Evolutionary conservation across 2,888 invertebrate genomes (phyloP).

Genomic region (Bembecia ichneumoniformis): DNA sequence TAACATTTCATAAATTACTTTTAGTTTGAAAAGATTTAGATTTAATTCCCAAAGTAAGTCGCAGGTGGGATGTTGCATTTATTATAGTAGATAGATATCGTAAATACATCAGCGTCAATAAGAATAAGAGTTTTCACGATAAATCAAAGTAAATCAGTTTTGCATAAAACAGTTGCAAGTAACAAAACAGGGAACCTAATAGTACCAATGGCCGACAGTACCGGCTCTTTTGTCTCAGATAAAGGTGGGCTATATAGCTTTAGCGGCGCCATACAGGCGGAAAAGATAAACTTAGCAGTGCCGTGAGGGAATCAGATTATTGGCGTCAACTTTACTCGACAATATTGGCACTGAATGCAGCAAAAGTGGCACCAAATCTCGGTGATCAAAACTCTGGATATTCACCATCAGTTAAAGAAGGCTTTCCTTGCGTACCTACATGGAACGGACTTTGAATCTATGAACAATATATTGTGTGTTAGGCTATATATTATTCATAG

Average conservation of each 20-base stretch:
- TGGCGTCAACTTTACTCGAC: slow-evolving; percentile 31
- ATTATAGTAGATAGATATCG: no score
- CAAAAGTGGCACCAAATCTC: slow-evolving; percentile 31
- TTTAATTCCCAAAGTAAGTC: no score
- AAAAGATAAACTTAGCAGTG: slow-evolving; percentile 50
- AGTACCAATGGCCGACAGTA: not conserved
- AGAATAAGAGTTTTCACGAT: no score
- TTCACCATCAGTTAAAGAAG: not conserved
- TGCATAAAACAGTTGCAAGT: not conserved
- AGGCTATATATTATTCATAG: no score
- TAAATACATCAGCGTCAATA: no score
- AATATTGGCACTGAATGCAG: slow-evolving; percentile 44
- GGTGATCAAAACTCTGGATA: slow-evolving; percentile 5
- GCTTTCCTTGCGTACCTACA: no score
- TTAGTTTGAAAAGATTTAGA: no score
- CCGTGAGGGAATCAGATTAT: slow-evolving; percentile 58
- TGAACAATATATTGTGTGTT: no score
- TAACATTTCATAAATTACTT: no score
- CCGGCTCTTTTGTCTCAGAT: slow-evolving; percentile 45
- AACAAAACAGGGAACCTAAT: not conserved
- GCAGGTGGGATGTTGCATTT: no score
- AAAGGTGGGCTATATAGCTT: slow-evolving; percentile 31
- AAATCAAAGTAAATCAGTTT: not conserved
- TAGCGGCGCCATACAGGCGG: slow-evolving; percentile 29
- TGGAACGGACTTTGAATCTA: no score